Evolutionary conservation across 2,113 vertebrate species (phyloP), one percentile per base, ranked within the genome.

Genomic region (Entelurus aequoreus): DNA sequence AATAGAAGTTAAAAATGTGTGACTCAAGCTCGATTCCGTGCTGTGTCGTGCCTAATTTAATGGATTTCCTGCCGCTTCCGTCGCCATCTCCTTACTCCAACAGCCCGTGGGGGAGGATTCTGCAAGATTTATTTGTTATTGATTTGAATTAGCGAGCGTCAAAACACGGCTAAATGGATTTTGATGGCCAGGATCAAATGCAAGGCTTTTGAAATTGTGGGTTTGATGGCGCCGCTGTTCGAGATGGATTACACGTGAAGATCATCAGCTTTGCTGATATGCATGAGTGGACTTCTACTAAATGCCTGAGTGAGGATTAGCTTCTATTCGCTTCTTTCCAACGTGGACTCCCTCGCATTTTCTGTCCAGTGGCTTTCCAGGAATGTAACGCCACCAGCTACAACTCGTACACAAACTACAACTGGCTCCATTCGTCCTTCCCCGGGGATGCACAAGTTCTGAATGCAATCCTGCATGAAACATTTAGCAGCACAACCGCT

Each of bases 381-480:
- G 56, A 47, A 81, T 70, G 60, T 16, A 21, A 58, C 60, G 58
- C 42, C 51, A 55, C 28, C 59, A 55, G 38, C 19, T 13, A 38
- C 36, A 54, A 49, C 51, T 50, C 8, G 3, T 6, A 12, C 42
- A 37, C 49, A 52, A 14, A 57, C 13, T 66, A 49, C 6, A 36
- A 40, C 54, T 65, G 60, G 57, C 57, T 57, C 53, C 40, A 37
- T 66, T 54, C 47, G 61, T 72, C 60, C 68, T 60, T 65, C 72
- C 69, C 48, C 7, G 2, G 55, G 71, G 65, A 76, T 54, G 52
- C 44, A 48, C 55, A 37, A 67, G 85, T 81, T 60, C 63, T 65
- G 78, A 73, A 85, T 80, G 87, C 71, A 76, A 11, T 82, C 72
- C 10, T 8, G 2, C 55, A 74, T 86, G 65, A 83, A 88, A 88